phyloP scores from a whole-genome alignment of 2,888 invertebrate genomes.

The Melanchra persicariae region DNA sequence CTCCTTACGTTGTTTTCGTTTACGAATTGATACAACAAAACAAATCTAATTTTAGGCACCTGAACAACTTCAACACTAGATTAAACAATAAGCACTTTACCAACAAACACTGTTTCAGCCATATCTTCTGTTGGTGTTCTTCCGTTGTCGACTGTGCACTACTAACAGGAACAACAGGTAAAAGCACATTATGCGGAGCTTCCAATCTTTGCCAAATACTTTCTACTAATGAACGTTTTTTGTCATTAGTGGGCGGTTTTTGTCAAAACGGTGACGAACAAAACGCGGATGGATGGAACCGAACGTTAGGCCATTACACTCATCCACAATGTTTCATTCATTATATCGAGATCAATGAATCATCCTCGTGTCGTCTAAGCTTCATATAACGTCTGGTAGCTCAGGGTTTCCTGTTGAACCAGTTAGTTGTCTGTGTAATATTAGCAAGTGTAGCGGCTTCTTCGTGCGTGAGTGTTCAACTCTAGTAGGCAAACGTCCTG shows the following conservation, averaged over 20 bases:
- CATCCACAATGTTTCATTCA: slow-evolving; percentile 73
- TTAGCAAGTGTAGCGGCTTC: slow-evolving; percentile 49
- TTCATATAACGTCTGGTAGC: slow-evolving; percentile 55
- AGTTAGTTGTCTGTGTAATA: slow-evolving; percentile 55
- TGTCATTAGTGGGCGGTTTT: slow-evolving; percentile 74
- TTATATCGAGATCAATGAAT: slow-evolving; percentile 76
- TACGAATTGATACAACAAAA: slow-evolving; percentile 13
- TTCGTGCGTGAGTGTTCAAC: slow-evolving; percentile 23
- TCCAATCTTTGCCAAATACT: slow-evolving; percentile 84
- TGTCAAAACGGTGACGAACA: slow-evolving; percentile 67
- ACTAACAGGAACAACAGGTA: slow-evolving; percentile 78
- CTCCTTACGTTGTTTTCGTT: slow-evolving; percentile 31
- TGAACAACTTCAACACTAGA: slow-evolving; percentile 32
- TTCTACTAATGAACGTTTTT: slow-evolving; percentile 80
- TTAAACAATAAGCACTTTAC: slow-evolving; percentile 75
- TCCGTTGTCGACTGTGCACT: slow-evolving; percentile 81
- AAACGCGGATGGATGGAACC: slow-evolving; percentile 69
- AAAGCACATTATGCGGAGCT: slow-evolving; percentile 76
- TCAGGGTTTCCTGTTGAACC: slow-evolving; percentile 61
- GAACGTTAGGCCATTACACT: slow-evolving; percentile 77
- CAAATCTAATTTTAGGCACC: slow-evolving; percentile 39
- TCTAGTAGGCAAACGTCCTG: slow-evolving; percentile 21
- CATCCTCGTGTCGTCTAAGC: slow-evolving; percentile 66
- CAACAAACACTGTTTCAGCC: slow-evolving; percentile 83
- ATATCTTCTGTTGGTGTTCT: slow-evolving; percentile 80